A percentile compares a stretch with the other conserved stretches of the same genome.
These are phyloP conservation scores for Dendrocincla tyrannina DNA, from an alignment of 2,797 vertebrate genomes.

Conservation along the genomic window DNA sequence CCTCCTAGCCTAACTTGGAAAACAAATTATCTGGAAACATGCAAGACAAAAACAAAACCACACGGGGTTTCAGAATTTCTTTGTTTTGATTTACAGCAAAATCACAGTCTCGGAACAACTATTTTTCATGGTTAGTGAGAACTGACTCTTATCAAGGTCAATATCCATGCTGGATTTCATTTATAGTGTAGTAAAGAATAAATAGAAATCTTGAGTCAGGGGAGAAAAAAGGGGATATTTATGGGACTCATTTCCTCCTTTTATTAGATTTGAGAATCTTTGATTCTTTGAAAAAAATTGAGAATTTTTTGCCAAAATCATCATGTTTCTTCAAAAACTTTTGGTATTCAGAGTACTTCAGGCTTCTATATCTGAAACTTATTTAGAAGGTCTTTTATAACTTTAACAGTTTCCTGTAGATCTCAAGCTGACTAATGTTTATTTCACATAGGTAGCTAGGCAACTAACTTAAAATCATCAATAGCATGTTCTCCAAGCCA, in stretches of 20 bases:
- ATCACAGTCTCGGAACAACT: not conserved
- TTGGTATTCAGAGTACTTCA: not conserved
- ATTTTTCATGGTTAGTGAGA: not conserved
- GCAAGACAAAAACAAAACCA: not conserved
- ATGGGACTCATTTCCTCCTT: not conserved
- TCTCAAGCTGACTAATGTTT: not conserved
- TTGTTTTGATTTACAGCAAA: not conserved
- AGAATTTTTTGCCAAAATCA: not conserved
- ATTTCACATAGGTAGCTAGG: not conserved
- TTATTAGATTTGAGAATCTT: not conserved
- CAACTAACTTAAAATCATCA: not conserved
- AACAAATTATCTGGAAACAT: not conserved
- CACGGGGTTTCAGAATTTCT: not conserved
- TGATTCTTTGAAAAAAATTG: not conserved
- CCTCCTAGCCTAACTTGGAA: not conserved
- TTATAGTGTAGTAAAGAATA: not conserved
- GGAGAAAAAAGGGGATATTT: not conserved
- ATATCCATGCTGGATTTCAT: not conserved
- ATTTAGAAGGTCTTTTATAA: not conserved
- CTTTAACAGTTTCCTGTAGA: not conserved
- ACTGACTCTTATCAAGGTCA: not conserved
- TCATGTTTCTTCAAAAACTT: not conserved
- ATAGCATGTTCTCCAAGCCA: not conserved
- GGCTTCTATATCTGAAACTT: not conserved
- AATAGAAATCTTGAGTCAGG: not conserved